phyloP scores from a whole-genome alignment of 2,888 invertebrate species.

The Tetragonisca angustula region DNA sequence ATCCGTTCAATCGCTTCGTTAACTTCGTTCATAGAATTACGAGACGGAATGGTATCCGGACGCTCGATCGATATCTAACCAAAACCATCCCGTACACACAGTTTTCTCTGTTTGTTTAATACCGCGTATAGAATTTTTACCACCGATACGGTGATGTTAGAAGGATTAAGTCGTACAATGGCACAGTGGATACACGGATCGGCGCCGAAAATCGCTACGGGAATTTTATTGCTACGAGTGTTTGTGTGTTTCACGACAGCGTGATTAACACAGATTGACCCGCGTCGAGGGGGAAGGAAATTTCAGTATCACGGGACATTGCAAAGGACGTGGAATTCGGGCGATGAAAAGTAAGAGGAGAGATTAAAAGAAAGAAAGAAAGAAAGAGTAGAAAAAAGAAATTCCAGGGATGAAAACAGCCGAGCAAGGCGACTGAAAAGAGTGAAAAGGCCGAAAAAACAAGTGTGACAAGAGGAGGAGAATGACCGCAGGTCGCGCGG shows the following conservation, averaged over 20 bases:
- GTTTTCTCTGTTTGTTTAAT: neutral
- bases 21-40: conserved; percentile 65
- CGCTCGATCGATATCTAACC: conserved; percentile 36
- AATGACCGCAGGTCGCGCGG: neutral
- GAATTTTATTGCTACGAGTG: neutral
- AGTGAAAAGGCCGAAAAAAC: neutral
- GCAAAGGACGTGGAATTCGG: neutral
- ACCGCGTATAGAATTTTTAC: neutral
- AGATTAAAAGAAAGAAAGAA: neutral
- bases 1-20: conserved; percentile 63
- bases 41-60: conserved; percentile 27
- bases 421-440: neutral
- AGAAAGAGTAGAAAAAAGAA: neutral
- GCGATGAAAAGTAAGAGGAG: too few species aligned
- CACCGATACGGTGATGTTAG: neutral
- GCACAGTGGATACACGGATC: neutral
- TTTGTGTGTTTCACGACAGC: neutral
- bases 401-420: neutral
- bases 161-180: neutral
- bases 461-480: neutral
- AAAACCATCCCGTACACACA: neutral
- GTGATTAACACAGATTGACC: too few species aligned
- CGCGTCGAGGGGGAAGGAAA: neutral
- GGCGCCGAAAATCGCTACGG: neutral
- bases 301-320: neutral